Conservation (phyloP, 2,113 vertebrate species). For the Hucho hucho region DNA sequence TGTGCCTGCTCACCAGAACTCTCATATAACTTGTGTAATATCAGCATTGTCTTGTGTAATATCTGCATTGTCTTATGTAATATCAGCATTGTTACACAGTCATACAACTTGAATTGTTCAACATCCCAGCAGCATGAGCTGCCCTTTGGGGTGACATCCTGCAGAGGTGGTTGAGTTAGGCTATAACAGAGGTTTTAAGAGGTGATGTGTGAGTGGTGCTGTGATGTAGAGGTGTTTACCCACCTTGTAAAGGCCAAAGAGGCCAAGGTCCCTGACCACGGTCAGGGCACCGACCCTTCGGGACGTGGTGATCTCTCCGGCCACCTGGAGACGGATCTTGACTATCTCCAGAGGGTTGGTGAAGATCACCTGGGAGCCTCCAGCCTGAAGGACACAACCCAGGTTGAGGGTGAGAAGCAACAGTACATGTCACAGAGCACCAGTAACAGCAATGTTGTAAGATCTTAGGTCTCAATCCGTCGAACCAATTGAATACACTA, state of each 20-base stretch:
- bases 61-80: neutral
- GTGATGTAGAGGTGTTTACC: constrained; percentile 30
- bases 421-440: neutral
- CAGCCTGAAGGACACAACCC: constrained; percentile 77
- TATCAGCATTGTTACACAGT: neutral
- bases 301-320: constrained; percentile 95
- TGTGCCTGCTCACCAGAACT: neutral
- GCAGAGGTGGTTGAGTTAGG: neutral
- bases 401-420: neutral
- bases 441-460: too few relatives aligned
- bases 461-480: neutral
- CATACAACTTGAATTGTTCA: neutral
- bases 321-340: constrained; percentile 97
- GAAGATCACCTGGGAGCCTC: constrained; percentile 97
- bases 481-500: neutral
- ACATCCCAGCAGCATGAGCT: neutral
- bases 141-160: neutral
- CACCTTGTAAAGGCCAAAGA: constrained; percentile 99
- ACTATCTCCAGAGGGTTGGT: constrained; percentile 98
- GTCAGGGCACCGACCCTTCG: constrained; percentile 91
- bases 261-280: constrained; percentile 89
- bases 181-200: neutral
- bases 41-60: too few relatives aligned
- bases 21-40: neutral
- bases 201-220: too few relatives aligned